Percentiles rank a stretch among this genome's conserved stretches.
Conservation (phyloP, 2,888 invertebrate species). For the Torymus tubicola region DNA sequence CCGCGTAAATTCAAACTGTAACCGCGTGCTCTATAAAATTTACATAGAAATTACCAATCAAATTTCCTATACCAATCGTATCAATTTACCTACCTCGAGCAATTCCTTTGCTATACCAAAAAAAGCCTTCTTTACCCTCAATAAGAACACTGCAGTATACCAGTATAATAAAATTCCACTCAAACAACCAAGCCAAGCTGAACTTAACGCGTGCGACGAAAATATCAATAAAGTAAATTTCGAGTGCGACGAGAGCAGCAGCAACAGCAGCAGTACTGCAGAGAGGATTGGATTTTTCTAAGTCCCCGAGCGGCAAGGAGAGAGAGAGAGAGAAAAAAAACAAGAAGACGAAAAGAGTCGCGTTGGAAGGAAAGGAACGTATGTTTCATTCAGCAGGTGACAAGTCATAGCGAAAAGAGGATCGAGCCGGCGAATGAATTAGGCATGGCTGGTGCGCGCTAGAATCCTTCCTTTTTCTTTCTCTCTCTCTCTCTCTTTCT, state of each 20-base stretch:
- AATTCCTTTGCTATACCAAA: too few relatives aligned
- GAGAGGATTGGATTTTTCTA: conserved; percentile 60
- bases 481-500: conserved; percentile 11
- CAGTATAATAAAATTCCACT: background rate
- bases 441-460: conserved; percentile 51
- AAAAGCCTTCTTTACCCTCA: too few relatives aligned
- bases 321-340: too few relatives aligned
- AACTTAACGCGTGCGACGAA: background rate
- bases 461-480: background rate
- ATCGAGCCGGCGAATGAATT: conserved; percentile 55
- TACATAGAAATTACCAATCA: too few relatives aligned
- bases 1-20: background rate
- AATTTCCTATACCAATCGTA: too few relatives aligned
- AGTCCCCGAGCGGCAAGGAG: conserved; percentile 33
- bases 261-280: conserved; percentile 10
- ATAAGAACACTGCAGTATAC: too few relatives aligned
- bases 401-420: conserved; percentile 56
- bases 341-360: background rate
- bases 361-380: conserved; percentile 20
- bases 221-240: conserved; percentile 24
- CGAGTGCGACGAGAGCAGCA: background rate
- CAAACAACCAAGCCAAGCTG: too few relatives aligned
- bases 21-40: background rate
- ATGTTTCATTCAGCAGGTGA: conserved; percentile 58
- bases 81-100: too few relatives aligned